phyloP scores from a whole-genome alignment of 2,888 invertebrate genomes.

The Coenonympha glycerion region DNA sequence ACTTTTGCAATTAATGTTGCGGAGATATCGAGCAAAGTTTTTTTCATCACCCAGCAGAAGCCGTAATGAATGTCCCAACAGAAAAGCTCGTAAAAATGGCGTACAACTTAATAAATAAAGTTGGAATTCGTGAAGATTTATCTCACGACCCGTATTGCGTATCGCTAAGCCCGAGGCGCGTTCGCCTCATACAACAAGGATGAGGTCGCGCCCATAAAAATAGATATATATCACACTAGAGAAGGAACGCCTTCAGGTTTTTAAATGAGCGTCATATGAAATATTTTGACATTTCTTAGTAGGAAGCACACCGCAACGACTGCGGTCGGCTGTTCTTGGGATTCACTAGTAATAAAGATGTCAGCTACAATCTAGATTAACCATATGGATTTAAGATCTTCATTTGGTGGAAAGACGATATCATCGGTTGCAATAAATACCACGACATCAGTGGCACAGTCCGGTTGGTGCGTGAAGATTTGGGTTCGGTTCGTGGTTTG shows the following conservation, averaged over 20 bases:
- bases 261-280: constrained; percentile 53
- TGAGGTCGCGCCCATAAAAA: constrained; percentile 49
- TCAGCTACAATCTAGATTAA: constrained; percentile 28
- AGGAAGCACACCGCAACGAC: constrained; percentile 37
- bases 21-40: constrained; percentile 71
- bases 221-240: constrained; percentile 60
- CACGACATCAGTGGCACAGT: no score
- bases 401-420: no score
- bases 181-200: constrained; percentile 47
- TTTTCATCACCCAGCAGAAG: constrained; percentile 68
- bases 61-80: constrained; percentile 69
- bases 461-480: no score
- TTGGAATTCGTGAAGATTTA: constrained; percentile 71
- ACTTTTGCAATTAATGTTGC: constrained; percentile 71
- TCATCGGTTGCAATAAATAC: no score
- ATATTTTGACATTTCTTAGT: constrained; percentile 72
- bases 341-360: constrained; percentile 42
- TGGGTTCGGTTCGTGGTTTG: no score
- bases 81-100: constrained; percentile 69
- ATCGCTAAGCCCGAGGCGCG: constrained; percentile 52
- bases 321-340: constrained; percentile 48
- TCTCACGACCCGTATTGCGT: constrained; percentile 61
- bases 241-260: constrained; percentile 50
- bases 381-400: neutral
- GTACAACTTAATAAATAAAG: constrained; percentile 76